phyloP scores from a whole-genome alignment of 64 coral and sea anemone species.

The Dendrophyllia cribrosa region DNA sequence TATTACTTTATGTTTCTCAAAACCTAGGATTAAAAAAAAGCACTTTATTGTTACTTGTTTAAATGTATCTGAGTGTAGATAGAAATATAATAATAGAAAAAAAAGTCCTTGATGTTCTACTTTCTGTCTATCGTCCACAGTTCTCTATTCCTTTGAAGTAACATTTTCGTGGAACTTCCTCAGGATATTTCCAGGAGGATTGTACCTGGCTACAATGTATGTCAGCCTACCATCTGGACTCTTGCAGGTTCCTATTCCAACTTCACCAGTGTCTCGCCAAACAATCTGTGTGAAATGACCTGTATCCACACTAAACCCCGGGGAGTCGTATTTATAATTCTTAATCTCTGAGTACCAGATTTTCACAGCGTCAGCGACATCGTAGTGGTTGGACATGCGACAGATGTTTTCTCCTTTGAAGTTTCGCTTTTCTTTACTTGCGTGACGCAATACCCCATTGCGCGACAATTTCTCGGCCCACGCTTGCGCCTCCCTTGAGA shows the following conservation, averaged over 20 bases:
- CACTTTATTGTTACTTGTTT: too few relatives aligned
- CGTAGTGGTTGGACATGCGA: constrained; percentile 64
- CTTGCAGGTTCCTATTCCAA: constrained; percentile 85
- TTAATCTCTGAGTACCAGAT: constrained; percentile 91
- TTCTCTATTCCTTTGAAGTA: neutral
- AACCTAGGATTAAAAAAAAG: too few relatives aligned
- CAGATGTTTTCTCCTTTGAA: constrained; percentile 85
- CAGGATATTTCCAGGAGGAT: constrained; percentile 85
- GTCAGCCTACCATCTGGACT: constrained; percentile 87
- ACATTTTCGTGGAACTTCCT: constrained; percentile 86
- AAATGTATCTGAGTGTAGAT: too few relatives aligned
- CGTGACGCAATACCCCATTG: constrained; percentile 76
- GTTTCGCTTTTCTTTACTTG: constrained; percentile 66
- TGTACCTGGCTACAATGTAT: constrained; percentile 86
- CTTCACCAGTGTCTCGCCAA: constrained; percentile 80
- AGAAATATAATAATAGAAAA: too few relatives aligned
- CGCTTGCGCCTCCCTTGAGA: constrained; percentile 77
- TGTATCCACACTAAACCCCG: constrained; percentile 79
- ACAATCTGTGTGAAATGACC: constrained; percentile 98
- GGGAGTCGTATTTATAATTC: constrained; percentile 75
- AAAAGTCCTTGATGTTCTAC: neutral
- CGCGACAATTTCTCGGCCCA: constrained; percentile 86
- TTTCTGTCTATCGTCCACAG: neutral
- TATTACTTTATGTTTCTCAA: too few relatives aligned
- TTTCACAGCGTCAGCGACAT: constrained; percentile 46